A percentile compares a stretch with the other conserved stretches of the same genome.
Conservation (phyloP, 1,140 invertebrate species). For the Asbolus verrucosus region DNA sequence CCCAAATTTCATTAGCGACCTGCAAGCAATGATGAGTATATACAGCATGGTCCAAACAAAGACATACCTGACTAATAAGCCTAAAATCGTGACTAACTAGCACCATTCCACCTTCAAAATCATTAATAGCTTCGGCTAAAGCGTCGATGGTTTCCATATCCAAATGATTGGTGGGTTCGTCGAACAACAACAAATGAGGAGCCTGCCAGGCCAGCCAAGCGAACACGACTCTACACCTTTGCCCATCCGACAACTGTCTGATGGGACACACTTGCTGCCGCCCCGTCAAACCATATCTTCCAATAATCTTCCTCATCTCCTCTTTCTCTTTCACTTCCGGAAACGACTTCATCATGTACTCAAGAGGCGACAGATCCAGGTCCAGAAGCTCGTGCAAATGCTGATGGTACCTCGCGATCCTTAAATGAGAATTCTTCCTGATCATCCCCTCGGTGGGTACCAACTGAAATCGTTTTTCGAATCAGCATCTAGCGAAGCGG, state of each 20-base stretch:
- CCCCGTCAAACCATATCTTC: constrained; percentile 94
- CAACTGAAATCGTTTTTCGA: constrained; percentile 71
- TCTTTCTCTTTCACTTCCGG: constrained; percentile 98
- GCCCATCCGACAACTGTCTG: constrained; percentile 96
- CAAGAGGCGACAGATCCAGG: constrained; percentile 93
- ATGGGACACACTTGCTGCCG: constrained; percentile 98
- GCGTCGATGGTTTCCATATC: constrained; percentile 99
- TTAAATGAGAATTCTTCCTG: constrained; percentile 96
- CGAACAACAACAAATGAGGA: constrained; percentile 93
- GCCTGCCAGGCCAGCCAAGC: constrained; percentile 96
- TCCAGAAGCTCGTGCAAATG: constrained; percentile 98
- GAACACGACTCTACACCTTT: constrained; percentile 98
- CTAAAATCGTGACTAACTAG: constrained; percentile 98
- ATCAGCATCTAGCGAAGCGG: background rate
- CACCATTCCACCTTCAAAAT: constrained; percentile 98
- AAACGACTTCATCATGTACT: constrained; percentile 98
- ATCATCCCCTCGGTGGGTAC: constrained; percentile 97
- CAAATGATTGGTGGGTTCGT: constrained; percentile 99
- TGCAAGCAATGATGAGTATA: constrained; percentile 64
- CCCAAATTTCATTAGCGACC: constrained; percentile 99
- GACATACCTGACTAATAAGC: constrained; percentile 95
- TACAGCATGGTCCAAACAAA: constrained; percentile 1
- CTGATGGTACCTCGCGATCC: constrained; percentile 98
- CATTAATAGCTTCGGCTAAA: constrained; percentile 96
- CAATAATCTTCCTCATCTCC: constrained; percentile 99